Percentiles rank a stretch among this genome's conserved stretches.
These are phyloP conservation scores for Hydrophis major DNA, from an alignment of 2,797 vertebrate genomes.

Conservation along the genomic window DNA sequence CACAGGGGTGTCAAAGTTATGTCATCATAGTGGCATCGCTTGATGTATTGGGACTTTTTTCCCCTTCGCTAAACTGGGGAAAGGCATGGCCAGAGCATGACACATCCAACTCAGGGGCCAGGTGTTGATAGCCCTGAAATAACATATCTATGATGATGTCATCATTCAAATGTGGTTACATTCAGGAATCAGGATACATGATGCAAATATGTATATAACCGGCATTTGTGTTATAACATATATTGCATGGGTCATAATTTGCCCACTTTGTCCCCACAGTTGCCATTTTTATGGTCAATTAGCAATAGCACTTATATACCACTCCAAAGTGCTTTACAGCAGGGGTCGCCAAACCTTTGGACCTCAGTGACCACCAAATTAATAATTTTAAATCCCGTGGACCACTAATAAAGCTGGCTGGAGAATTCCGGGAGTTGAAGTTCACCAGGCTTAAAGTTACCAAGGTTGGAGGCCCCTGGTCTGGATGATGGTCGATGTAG, in stretches of 20 bases:
- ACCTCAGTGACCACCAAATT: too few species aligned
- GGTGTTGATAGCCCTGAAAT: neutral
- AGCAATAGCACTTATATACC: neutral
- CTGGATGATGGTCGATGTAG: neutral
- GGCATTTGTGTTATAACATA: neutral
- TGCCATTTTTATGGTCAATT: neutral
- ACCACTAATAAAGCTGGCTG: too few species aligned
- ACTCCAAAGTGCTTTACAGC: neutral
- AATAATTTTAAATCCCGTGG: too few species aligned
- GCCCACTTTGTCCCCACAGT: neutral
- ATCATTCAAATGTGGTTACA: neutral
- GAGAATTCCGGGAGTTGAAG: too few species aligned
- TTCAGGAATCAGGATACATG: neutral
- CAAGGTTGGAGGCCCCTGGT: too few species aligned
- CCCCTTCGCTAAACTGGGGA: too few species aligned
- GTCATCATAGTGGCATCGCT: too few species aligned
- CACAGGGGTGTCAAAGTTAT: neutral
- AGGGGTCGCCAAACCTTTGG: too few species aligned
- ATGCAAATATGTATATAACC: neutral
- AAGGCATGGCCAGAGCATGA: too few species aligned
- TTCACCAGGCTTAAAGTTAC: too few species aligned
- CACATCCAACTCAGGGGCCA: too few species aligned
- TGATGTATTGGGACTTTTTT: too few species aligned
- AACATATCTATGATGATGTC: neutral
- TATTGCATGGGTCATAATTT: neutral